phyloP scores from a whole-genome alignment of 2,113 vertebrate genomes.

The Hyperoodon ampullatus region DNA sequence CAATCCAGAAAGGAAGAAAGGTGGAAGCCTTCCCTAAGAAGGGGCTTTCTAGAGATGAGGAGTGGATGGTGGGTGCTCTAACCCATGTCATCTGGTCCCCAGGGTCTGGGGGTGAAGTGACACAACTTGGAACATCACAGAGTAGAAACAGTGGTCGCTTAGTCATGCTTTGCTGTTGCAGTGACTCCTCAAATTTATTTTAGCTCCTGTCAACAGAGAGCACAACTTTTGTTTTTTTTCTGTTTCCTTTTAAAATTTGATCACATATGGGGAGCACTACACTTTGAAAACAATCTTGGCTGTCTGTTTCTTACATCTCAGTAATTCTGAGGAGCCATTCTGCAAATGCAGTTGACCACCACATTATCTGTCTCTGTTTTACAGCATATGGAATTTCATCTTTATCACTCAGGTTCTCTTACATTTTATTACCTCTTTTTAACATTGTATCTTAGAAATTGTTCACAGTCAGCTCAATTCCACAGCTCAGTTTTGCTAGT shows the following conservation, averaged over 20 bases:
- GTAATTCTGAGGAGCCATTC: not conserved
- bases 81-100: not conserved
- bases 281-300: not conserved
- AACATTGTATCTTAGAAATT: not conserved
- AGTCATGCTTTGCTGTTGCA: not conserved
- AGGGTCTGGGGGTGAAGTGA: not conserved
- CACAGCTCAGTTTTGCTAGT: not conserved
- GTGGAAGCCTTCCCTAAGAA: not conserved
- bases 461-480: slow-evolving; percentile 11
- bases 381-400: not conserved
- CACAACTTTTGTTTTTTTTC: not conserved
- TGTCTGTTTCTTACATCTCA: not conserved
- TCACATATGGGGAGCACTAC: not conserved
- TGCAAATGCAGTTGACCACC: not conserved
- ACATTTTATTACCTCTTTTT: not conserved
- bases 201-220: not conserved
- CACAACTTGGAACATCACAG: not conserved
- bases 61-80: too few relatives aligned
- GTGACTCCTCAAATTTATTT: not conserved
- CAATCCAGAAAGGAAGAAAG: too few relatives aligned
- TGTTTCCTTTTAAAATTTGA: not conserved
- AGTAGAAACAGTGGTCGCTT: not conserved
- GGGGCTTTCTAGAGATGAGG: not conserved
- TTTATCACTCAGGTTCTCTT: not conserved
- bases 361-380: not conserved